Evolutionary conservation across 2,888 invertebrate genomes (phyloP), one percentile per base, ranked within the genome.

Genomic region (Sminthurides aquaticus): DNA sequence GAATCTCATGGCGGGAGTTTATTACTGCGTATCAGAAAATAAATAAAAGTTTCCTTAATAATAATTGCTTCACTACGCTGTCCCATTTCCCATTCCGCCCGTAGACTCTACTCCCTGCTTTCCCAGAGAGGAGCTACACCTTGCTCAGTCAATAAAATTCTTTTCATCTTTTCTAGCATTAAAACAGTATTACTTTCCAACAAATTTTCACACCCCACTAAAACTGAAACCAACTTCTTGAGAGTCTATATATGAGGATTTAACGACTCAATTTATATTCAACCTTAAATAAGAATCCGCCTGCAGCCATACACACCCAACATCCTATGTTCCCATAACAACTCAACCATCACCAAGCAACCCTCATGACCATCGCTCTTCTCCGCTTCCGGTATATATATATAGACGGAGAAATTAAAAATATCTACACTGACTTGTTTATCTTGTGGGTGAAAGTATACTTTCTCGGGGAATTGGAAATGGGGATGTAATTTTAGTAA

Each of bases 1-100:
- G 77, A 34, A 79, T 77, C 65, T 78, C 79, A 70, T 79, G 80
- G 52, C 77, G 75, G 60, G 77, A 76, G 65, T 74, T 72, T 54
- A 77, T 75, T 57, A 76, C 77, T 77, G 70, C n/a, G 72, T 71
- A 55, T 29, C 57, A 63, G 60, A 49, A 25, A 60, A 34, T 34
- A 34, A 34, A 34, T 34, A 34, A 34, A 34, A 34, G 43, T 34
- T 34, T 34, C 43, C 43, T 34, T 34, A 34, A 34, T 34, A 11
- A 34, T 34, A 34, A 34, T 34, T 34, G 43, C 43, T 34, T 34
- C 15, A 34, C 43, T n/a, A 34, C 8, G 43, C 43, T 34, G 8
- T 34, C n/a, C n/a, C n/a, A n/a, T n/a, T n/a, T n/a, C n/a, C n/a
- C n/a, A n/a, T n/a, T n/a, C n/a, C n/a, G n/a, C n/a, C n/a, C n/a